Evolutionary conservation across 1,140 invertebrate genomes (phyloP).

Genomic region (Macrotrachela quadricornifera): DNA sequence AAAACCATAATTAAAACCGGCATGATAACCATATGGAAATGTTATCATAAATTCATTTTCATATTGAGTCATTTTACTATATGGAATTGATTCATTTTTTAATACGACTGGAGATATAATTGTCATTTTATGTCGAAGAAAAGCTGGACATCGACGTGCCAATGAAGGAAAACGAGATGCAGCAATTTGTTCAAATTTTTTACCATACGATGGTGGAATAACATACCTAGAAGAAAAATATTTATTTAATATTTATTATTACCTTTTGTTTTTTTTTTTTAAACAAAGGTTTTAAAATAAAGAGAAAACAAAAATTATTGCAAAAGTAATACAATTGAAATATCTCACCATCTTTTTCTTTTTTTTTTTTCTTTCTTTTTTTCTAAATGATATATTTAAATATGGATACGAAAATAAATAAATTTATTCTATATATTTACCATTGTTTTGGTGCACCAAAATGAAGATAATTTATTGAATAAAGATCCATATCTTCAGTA

Average conservation of each 20-base stretch:
- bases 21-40: constrained; percentile 89
- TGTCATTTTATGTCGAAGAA: constrained; percentile 90
- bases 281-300: too few species aligned
- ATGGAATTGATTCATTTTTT: constrained; percentile 76
- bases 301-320: too few species aligned
- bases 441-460: constrained; percentile 86
- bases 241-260: not conserved
- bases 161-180: constrained; percentile 32
- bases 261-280: not conserved
- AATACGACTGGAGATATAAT: constrained; percentile 79
- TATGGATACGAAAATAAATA: not conserved
- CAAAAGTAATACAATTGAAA: too few species aligned
- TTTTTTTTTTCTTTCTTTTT: too few species aligned
- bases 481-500: constrained; percentile 97
- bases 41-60: constrained; percentile 95
- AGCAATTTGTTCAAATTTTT: constrained; percentile 68
- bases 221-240: constrained; percentile 42
- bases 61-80: constrained; percentile 74
- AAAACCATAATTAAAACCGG: constrained; percentile 88
- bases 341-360: too few species aligned
- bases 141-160: constrained; percentile 53
- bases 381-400: too few species aligned
- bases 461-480: constrained; percentile 94
- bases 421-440: constrained; percentile 26
- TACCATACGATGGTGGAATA: constrained; percentile 74